Evolutionary conservation across 2,113 vertebrate genomes (phyloP), one percentile per base, ranked within the genome.

Genomic region (Solenodon paradoxus): DNA sequence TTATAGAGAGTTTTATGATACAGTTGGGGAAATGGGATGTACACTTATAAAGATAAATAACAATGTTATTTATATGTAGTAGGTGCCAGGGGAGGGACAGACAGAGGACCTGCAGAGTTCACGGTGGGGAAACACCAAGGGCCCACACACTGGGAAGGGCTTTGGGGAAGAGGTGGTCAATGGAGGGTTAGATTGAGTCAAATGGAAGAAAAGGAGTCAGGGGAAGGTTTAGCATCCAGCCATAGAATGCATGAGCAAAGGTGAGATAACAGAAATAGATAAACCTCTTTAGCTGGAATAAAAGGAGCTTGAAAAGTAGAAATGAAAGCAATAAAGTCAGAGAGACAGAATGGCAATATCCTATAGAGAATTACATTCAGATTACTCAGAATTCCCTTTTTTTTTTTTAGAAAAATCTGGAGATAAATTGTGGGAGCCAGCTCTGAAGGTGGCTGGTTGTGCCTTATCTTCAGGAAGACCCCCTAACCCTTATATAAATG

Each of bases 251-350:
- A 61, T 74, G 59, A 74, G 15, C 24, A 66, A 42, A 82, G 42
- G 20, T 35, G 17, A 78, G 82, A 77, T 69, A 66, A 47, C 10
- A 78, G 74, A 81, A 71, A 47, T 28, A 26, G 19, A 78, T 4
- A 79, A 35, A 78, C 8, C 40, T 78, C 80, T 85, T 93, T 38
- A 92, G 75, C 88, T 94, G 88, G 80, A 94, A 88, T 63, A 83
- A 24, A 87, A 74, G 47, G 42, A 88, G 6, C 57, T 84, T 81
- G n/a, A 69, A 82, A 49, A 79, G 13, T 5, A 68, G 71, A 90
- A 87, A 68, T 17, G 35, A 57, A 40, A 61, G 57, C 9, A 40
- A 51, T 49, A 30, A 30, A 77, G 35, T 61, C 20, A 15, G 79
- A 92, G n/a, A 53, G n/a, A 7, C 0, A 68, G 5, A 28, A 55